Percentiles rank a stretch among this genome's conserved stretches.
These are phyloP conservation scores for Drosophila rufa DNA, from an alignment of 1,140 invertebrate species.

Conservation along the genomic window DNA sequence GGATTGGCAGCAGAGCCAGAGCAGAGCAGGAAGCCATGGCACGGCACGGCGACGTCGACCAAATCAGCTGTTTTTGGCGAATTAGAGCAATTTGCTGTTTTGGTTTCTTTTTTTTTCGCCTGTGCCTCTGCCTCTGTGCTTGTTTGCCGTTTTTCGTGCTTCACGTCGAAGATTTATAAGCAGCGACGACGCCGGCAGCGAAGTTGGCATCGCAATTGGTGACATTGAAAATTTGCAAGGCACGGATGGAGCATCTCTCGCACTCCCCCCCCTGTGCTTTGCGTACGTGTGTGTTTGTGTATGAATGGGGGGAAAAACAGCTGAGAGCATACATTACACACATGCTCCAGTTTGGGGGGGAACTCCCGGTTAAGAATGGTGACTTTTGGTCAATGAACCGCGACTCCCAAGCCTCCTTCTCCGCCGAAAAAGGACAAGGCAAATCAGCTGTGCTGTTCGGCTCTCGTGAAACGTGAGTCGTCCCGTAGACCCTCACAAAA, in stretches of 20 bases:
- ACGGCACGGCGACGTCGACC: conserved; percentile 38
- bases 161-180: conserved; percentile 79
- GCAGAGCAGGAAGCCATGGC: conserved; percentile 52
- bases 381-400: conserved; percentile 78
- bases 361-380: conserved; percentile 51
- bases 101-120: not conserved
- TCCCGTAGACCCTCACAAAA: conserved; percentile 36
- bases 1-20: conserved; percentile 49
- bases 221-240: conserved; percentile 83
- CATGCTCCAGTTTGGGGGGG: conserved; percentile 30
- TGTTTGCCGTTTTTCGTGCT: conserved; percentile 33
- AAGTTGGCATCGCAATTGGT: conserved; percentile 78
- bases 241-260: conserved; percentile 42
- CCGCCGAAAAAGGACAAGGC: conserved; percentile 18
- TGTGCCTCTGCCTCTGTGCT: conserved; percentile 17
- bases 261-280: conserved; percentile 39
- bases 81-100: conserved; percentile 73
- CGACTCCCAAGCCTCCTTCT: conserved; percentile 13
- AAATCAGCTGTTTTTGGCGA: conserved; percentile 82
- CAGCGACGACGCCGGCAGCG: conserved; percentile 57
- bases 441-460: conserved; percentile 62
- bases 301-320: conserved; percentile 35
- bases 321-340: conserved; percentile 54
- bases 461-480: conserved; percentile 54
- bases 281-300: conserved; percentile 23